Evolutionary conservation across 2,113 vertebrate species (phyloP).

Genomic region (Vidua macroura): DNA sequence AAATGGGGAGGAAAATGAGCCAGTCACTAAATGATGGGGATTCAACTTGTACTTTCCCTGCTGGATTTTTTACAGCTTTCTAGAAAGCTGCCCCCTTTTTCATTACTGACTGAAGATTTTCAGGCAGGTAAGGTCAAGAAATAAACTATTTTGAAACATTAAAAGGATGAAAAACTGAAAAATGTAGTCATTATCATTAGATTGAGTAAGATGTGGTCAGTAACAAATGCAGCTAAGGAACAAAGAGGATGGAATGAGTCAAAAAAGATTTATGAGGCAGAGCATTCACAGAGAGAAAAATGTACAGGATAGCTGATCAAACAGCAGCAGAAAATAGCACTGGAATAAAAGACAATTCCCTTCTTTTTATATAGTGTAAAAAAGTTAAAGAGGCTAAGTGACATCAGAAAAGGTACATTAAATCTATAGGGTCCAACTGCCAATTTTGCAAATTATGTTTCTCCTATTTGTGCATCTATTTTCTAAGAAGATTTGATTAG

Average conservation of each 20-base stretch:
- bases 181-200: conserved; percentile 26
- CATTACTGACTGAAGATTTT: conserved; percentile 9
- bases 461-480: neutral
- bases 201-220: neutral
- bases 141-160: neutral
- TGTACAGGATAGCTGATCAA: neutral
- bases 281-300: neutral
- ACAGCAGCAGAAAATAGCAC: neutral
- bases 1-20: conserved; percentile 54
- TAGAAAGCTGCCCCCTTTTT: neutral
- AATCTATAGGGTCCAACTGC: neutral
- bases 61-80: neutral
- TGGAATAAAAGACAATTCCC: neutral
- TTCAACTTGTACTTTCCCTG: neutral
- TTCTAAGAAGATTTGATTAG: neutral
- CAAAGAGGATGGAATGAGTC: conserved; percentile 20
- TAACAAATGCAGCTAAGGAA: conserved; percentile 30
- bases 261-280: conserved; percentile 27
- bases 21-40: conserved; percentile 24
- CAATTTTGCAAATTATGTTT: neutral
- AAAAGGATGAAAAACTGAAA: conserved; percentile 27
- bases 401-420: neutral
- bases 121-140: conserved; percentile 19
- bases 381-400: neutral
- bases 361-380: neutral